Evolutionary conservation across 2,113 vertebrate species (phyloP).

Genomic region (Colius striatus): DNA sequence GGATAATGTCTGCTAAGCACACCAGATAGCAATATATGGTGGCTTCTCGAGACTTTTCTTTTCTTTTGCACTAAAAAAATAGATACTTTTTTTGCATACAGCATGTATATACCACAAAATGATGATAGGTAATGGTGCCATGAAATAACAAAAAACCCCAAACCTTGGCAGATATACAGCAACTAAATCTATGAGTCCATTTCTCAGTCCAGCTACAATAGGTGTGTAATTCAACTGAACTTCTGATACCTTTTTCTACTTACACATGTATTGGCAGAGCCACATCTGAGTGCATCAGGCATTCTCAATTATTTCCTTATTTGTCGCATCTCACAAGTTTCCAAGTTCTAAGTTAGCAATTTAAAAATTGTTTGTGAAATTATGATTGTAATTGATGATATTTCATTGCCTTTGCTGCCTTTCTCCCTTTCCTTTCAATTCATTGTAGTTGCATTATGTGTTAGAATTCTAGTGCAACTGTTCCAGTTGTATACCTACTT

Average conservation of each 20-base stretch:
- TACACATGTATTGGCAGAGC: background rate
- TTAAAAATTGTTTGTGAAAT: background rate
- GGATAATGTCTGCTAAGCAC: background rate
- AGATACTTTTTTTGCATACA: constrained; percentile 2
- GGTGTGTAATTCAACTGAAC: background rate
- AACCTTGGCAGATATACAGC: constrained; percentile 8
- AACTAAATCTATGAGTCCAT: background rate
- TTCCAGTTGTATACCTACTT: background rate
- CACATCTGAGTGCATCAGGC: background rate
- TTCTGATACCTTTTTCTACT: background rate
- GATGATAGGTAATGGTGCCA: background rate
- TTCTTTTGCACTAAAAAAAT: background rate
- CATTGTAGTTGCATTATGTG: background rate
- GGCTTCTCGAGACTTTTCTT: background rate
- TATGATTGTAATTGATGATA: background rate
- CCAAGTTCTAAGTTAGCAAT: background rate
- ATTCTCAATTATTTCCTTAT: background rate
- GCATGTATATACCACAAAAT: background rate
- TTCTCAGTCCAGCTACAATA: constrained; percentile 12
- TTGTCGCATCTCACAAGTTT: constrained; percentile 24
- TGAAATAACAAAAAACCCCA: background rate
- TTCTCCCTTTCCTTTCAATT: background rate
- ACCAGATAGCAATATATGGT: background rate
- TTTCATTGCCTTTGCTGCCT: background rate
- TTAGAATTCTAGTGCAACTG: background rate